These are phyloP conservation scores for Saxicola maurus DNA, from an alignment of 2,797 vertebrate species.

Conservation along the genomic window DNA sequence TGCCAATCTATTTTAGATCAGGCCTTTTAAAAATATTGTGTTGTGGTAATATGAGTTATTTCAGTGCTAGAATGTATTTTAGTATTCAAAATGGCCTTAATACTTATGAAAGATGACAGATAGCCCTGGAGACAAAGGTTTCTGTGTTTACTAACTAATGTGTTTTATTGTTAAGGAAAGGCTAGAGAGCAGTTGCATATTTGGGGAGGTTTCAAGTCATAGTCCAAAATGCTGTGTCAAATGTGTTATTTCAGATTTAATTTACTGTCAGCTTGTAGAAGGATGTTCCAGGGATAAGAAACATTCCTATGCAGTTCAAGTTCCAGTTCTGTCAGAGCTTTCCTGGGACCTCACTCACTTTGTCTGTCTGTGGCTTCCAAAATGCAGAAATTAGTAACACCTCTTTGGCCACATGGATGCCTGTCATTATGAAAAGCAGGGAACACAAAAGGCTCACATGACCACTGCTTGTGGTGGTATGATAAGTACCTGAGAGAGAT, in stretches of 20 bases:
- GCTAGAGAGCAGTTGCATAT: background rate
- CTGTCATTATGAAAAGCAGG: background rate
- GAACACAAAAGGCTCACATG: background rate
- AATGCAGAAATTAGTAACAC: background rate
- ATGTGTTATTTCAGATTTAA: background rate
- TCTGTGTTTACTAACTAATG: background rate
- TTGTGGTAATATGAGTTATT: constrained; percentile 38
- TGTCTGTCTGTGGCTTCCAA: background rate
- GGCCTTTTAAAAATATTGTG: constrained; percentile 5
- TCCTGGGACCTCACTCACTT: background rate
- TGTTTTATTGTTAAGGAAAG: background rate
- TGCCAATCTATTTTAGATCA: constrained; percentile 46
- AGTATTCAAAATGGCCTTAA: constrained; percentile 28
- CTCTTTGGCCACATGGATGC: background rate
- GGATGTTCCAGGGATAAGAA: background rate
- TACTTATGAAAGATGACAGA: constrained; percentile 30
- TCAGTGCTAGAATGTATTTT: constrained; percentile 38
- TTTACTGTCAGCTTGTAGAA: background rate
- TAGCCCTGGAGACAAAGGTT: constrained; percentile 14
- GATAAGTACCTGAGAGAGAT: background rate
- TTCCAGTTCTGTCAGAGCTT: background rate
- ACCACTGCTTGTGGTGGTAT: background rate
- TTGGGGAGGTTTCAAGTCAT: background rate
- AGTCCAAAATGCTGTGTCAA: background rate
- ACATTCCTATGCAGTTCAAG: background rate